Conservation (phyloP, 1,140 invertebrate species). For the Heliothis virescens region DNA sequence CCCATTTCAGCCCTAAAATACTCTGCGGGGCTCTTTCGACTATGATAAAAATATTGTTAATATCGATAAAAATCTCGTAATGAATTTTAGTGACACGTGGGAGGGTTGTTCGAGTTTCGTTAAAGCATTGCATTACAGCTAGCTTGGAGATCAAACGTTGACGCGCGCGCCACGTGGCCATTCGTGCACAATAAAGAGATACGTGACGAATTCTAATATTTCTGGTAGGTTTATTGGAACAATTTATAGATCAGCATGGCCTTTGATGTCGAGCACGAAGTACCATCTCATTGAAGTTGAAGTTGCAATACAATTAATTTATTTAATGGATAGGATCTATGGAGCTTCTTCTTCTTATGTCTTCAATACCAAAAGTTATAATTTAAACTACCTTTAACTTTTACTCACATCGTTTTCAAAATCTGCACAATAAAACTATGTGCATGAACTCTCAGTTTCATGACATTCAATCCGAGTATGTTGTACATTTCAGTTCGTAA, state of each 20-base stretch:
- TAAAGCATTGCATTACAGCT: constrained; percentile 13
- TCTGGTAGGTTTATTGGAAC: constrained; percentile 18
- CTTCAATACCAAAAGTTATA: no score
- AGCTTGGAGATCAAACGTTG: constrained; percentile 41
- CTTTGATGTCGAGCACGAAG: constrained; percentile 12
- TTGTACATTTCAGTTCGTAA: no score
- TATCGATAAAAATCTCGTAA: not conserved
- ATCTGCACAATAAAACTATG: no score
- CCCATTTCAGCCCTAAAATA: not conserved
- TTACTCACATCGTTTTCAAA: no score
- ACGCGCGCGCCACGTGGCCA: constrained; percentile 38
- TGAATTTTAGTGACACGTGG: constrained; percentile 24
- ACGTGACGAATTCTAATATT: constrained; percentile 45
- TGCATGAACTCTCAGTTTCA: no score
- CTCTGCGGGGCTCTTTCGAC: no score
- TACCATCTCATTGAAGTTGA: not conserved
- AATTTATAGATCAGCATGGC: not conserved
- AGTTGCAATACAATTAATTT: no score
- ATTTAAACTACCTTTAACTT: no score
- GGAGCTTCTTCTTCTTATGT: no score
- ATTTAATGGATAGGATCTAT: no score
- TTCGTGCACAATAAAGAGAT: constrained; percentile 29
- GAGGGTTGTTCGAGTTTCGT: constrained; percentile 1
- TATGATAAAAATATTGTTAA: not conserved
- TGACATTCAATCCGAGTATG: no score